Conservation (phyloP, 2,113 vertebrate species). For the Cyprinodon tularosa region DNA sequence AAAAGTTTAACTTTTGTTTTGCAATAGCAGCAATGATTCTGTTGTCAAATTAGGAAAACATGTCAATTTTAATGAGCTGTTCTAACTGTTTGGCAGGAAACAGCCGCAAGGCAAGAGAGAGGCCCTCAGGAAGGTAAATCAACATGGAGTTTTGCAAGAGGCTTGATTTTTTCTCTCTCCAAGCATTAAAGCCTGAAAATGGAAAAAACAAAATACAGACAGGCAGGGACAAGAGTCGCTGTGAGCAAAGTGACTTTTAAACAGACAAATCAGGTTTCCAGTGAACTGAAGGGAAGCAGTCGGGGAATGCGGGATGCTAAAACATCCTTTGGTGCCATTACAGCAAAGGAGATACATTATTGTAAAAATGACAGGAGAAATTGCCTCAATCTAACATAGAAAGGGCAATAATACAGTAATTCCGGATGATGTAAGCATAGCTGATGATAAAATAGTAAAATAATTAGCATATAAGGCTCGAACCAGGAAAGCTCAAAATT, state of each 20-base stretch:
- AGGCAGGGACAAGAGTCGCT: not conserved
- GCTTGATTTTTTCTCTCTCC: not conserved
- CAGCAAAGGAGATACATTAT: too few relatives aligned
- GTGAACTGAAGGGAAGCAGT: too few relatives aligned
- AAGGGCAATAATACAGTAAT: too few relatives aligned
- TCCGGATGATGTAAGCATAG: too few relatives aligned
- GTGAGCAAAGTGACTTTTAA: not conserved
- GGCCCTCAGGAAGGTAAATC: not conserved
- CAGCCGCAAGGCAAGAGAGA: not conserved
- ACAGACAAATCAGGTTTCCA: not conserved
- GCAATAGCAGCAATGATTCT: not conserved
- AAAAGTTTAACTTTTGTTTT: too few relatives aligned
- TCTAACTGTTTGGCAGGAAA: not conserved
- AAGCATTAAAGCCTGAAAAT: not conserved
- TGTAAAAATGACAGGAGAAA: too few relatives aligned
- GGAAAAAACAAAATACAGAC: not conserved
- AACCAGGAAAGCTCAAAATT: too few relatives aligned
- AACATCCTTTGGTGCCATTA: too few relatives aligned
- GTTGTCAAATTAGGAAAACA: not conserved
- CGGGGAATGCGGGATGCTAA: too few relatives aligned
- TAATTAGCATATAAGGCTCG: too few relatives aligned
- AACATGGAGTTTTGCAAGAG: not conserved
- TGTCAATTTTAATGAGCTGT: not conserved
- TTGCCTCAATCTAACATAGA: too few relatives aligned
- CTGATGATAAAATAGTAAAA: too few relatives aligned